Conservation (phyloP, 2,113 vertebrate genomes). For the Cisticola juncidis region DNA sequence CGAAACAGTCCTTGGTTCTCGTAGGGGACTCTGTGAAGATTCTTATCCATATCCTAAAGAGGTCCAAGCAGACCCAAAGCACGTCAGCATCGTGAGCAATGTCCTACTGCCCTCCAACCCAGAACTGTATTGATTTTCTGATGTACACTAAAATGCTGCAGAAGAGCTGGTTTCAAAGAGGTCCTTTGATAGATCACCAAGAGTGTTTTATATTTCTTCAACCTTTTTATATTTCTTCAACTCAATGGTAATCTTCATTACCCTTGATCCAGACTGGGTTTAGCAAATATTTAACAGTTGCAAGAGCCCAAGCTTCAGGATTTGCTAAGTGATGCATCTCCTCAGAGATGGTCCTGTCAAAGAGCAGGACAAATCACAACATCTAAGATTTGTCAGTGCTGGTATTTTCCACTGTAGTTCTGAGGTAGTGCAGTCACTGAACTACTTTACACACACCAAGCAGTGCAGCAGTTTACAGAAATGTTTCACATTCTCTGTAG, state of each 20-base stretch:
- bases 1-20: fast-evolving
- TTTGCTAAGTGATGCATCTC: background rate
- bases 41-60: fast-evolving
- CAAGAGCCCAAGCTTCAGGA: background rate
- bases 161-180: fast-evolving
- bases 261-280: background rate
- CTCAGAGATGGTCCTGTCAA: background rate
- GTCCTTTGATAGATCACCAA: background rate
- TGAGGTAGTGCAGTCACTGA: background rate
- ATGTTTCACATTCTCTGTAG: background rate
- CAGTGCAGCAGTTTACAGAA: background rate
- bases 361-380: background rate
- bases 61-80: background rate
- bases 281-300: background rate
- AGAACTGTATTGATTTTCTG: background rate
- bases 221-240: no score
- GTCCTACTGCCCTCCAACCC: background rate
- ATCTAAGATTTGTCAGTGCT: background rate
- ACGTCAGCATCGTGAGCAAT: fast-evolving
- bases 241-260: background rate
- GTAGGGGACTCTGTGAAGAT: background rate
- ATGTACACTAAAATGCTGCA: background rate
- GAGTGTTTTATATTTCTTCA: background rate
- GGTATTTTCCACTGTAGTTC: background rate
- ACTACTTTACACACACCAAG: background rate